These are phyloP conservation scores for Indicator indicator DNA, from an alignment of 2,113 vertebrate genomes.

Conservation along the genomic window DNA sequence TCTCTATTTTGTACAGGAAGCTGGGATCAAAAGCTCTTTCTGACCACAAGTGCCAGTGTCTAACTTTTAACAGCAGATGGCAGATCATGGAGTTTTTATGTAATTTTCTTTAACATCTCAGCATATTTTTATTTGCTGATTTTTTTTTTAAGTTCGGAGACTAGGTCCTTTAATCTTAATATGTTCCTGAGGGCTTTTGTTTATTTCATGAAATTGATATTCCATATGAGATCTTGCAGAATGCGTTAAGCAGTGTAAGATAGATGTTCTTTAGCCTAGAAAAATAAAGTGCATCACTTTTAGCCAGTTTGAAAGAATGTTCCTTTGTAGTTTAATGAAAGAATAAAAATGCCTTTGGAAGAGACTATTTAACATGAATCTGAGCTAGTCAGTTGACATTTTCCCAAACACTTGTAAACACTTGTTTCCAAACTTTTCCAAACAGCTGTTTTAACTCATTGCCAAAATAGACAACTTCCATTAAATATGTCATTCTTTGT, in stretches of 20 bases:
- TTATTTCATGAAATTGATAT: background rate
- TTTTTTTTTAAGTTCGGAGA: background rate
- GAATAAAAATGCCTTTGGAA: background rate
- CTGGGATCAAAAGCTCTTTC: background rate
- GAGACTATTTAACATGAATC: background rate
- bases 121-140: background rate
- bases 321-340: background rate
- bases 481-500: background rate
- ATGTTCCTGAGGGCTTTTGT: background rate
- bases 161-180: background rate
- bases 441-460: background rate
- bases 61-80: background rate
- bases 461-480: background rate
- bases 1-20: background rate
- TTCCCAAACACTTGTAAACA: background rate
- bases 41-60: background rate
- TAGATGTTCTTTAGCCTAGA: background rate
- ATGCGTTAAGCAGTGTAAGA: background rate
- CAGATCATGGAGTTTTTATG: background rate
- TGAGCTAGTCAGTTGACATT: accelerated
- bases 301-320: background rate
- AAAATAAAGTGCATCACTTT: background rate
- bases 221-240: background rate
- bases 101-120: background rate
- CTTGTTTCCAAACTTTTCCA: background rate